A percentile compares a stretch with the other conserved stretches of the same genome.
Conservation (phyloP, 2,888 invertebrate species). For the Amiota mariae region DNA sequence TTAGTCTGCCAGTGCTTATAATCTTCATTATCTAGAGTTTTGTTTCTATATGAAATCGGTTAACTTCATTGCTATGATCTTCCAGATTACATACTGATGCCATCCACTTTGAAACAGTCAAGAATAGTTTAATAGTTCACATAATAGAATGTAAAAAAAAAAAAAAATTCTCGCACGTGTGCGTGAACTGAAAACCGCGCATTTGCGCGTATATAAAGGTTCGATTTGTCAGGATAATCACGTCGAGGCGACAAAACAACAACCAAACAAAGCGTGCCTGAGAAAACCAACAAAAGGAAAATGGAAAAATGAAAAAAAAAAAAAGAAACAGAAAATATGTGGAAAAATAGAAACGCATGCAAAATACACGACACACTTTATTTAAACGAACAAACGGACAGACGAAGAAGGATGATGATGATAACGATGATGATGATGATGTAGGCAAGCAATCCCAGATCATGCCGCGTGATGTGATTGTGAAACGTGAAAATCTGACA, state of each 20-base stretch:
- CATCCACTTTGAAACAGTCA: too few species aligned
- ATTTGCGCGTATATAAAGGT: slow-evolving; percentile 7
- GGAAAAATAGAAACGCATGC: slow-evolving; percentile 14
- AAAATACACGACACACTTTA: slow-evolving; percentile 26
- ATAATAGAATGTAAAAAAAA: too few species aligned
- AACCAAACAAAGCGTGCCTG: background rate
- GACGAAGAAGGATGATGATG: background rate
- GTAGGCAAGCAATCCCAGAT: background rate
- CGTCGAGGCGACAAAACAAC: slow-evolving; percentile 1
- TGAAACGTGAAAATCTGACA: slow-evolving; percentile 45
- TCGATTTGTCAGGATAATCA: slow-evolving; percentile 32
- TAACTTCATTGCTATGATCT: too few species aligned
- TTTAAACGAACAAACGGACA: background rate
- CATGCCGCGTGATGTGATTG: background rate
- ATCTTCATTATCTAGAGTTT: too few species aligned
- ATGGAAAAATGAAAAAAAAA: background rate
- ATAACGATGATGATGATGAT: too few species aligned
- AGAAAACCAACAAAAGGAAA: background rate
- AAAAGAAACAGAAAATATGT: background rate
- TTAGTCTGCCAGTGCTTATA: too few species aligned
- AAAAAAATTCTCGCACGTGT: slow-evolving; percentile 10
- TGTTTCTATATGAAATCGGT: too few species aligned
- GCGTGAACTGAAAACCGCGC: slow-evolving; percentile 14
- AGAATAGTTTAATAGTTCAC: too few species aligned
- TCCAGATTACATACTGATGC: too few species aligned